Conservation (phyloP, 2,113 vertebrate species). For the Aegotheles bennettii region DNA sequence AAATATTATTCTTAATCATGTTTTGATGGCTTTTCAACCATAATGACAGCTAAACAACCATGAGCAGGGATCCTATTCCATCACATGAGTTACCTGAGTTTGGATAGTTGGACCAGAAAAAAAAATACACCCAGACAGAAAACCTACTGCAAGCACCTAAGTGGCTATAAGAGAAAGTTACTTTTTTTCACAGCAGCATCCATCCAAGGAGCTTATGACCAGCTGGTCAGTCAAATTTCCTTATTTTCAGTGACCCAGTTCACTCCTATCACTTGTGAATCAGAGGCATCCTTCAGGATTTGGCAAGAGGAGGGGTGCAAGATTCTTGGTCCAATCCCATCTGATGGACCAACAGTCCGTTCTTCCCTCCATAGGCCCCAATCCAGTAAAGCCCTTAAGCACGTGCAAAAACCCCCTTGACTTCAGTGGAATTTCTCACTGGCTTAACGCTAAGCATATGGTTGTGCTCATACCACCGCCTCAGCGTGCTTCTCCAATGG, state of each 20-base stretch:
- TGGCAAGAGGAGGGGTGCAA: conserved; percentile 49
- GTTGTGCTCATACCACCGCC: neutral
- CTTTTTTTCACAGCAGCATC: neutral
- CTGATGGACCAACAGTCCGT: neutral
- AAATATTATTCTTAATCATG: conserved; percentile 28
- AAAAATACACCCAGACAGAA: neutral
- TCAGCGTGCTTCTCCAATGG: neutral
- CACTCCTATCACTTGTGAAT: conserved; percentile 23
- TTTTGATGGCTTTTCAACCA: conserved; percentile 4
- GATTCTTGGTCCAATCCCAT: conserved; percentile 50
- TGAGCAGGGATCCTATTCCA: neutral
- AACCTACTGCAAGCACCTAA: neutral
- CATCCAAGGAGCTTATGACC: neutral
- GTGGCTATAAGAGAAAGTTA: neutral
- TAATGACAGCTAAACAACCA: neutral
- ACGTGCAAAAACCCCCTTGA: conserved; percentile 43
- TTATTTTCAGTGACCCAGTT: neutral
- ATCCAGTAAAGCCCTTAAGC: conserved; percentile 59
- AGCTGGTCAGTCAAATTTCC: neutral
- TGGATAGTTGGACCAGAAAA: neutral
- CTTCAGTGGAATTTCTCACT: conserved; percentile 65
- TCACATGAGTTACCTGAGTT: neutral
- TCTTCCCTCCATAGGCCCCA: neutral
- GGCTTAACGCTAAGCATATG: conserved; percentile 48
- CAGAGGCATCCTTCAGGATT: conserved; percentile 27